phyloP scores from a whole-genome alignment of 2,797 vertebrate genomes.

The Astyanax mexicanus region DNA sequence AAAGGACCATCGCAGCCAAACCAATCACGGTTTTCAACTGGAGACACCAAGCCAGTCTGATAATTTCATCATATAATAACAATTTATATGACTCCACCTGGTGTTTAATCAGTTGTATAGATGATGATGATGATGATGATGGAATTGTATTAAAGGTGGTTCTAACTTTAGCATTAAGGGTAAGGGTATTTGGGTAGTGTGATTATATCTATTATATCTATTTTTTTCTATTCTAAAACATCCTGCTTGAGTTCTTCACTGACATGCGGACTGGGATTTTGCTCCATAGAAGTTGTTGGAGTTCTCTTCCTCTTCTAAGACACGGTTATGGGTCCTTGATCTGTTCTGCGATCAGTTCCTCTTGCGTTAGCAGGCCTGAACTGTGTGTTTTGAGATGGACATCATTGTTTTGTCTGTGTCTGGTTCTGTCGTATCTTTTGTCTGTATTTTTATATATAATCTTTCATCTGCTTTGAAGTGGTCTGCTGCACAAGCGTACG shows the following conservation, averaged over 20 bases:
- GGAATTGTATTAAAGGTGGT: slow-evolving; percentile 35
- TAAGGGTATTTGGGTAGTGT: slow-evolving; percentile 28
- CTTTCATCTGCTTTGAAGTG: slow-evolving; percentile 37
- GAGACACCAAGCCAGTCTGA: slow-evolving; percentile 16
- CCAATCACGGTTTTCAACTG: background rate
- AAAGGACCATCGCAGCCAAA: slow-evolving; percentile 19
- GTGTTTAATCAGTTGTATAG: slow-evolving; percentile 24
- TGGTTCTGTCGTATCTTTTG: slow-evolving; percentile 10
- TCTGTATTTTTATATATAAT: background rate
- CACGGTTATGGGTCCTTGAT: slow-evolving; percentile 10
- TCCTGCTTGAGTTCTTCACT: slow-evolving; percentile 19
- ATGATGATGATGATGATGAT: too few species aligned
- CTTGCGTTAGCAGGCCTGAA: slow-evolving; percentile 24
- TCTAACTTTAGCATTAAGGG: slow-evolving; percentile 41
- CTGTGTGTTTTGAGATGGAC: slow-evolving; percentile 12
- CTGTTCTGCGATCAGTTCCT: slow-evolving; percentile 4
- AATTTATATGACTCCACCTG: slow-evolving; percentile 36
- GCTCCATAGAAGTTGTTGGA: background rate
- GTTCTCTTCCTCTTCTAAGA: slow-evolving; percentile 25
- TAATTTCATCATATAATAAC: background rate
- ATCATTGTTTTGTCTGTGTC: slow-evolving; percentile 33
- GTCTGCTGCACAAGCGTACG: slow-evolving; percentile 5
- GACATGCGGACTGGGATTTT: slow-evolving; percentile 11
- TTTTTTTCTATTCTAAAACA: slow-evolving; percentile 4
- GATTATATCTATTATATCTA: background rate